Percentiles rank a stretch among this genome's conserved stretches.
These are phyloP conservation scores for Rissa tridactyla DNA, from an alignment of 2,113 vertebrate species.

Conservation along the genomic window DNA sequence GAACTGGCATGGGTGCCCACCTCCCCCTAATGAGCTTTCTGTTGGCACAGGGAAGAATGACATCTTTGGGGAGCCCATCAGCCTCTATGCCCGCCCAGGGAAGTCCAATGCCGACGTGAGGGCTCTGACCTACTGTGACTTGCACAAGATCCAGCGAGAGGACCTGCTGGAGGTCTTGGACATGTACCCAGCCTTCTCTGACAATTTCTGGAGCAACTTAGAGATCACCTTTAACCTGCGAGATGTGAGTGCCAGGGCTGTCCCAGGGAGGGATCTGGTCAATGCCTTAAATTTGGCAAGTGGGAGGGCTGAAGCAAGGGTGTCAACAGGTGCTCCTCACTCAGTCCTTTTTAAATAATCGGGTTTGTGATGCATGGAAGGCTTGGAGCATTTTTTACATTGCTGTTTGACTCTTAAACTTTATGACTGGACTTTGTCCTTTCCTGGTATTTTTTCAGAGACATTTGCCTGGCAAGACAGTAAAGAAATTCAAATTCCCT, in stretches of 20 bases:
- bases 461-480: background rate
- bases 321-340: background rate
- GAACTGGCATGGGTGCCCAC: background rate
- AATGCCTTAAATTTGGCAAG: background rate
- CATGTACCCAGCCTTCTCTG: conserved; percentile 95
- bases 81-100: conserved; percentile 85
- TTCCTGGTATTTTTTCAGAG: background rate
- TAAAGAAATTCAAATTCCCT: background rate
- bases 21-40: background rate
- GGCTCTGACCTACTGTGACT: conserved; percentile 95
- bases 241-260: conserved; percentile 84
- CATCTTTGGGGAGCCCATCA: conserved; percentile 94
- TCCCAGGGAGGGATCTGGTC: background rate
- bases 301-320: background rate
- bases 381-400: background rate
- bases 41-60: conserved; percentile 89
- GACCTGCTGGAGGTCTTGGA: conserved; percentile 96
- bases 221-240: conserved; percentile 97
- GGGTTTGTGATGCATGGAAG: background rate
- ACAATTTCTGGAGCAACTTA: conserved; percentile 93
- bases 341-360: background rate
- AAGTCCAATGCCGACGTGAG: conserved; percentile 93
- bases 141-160: conserved; percentile 94
- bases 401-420: background rate
- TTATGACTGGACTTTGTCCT: background rate